These are phyloP conservation scores for Rhamphomyia laevipes DNA, from an alignment of 2,888 invertebrate genomes.

Conservation along the genomic window DNA sequence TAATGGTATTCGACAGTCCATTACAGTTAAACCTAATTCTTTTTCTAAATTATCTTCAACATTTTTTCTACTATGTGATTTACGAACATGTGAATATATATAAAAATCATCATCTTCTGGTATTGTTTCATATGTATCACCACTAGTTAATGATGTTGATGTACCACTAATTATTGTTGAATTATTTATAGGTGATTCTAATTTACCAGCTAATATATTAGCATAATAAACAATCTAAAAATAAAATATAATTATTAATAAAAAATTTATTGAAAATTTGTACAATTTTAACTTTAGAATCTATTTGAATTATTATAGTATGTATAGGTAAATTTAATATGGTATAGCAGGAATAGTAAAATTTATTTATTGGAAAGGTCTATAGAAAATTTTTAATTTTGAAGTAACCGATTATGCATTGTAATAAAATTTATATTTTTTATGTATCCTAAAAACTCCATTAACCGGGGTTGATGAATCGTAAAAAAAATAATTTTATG, in stretches of 20 bases:
- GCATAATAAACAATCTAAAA: slow-evolving; percentile 73
- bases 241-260: slow-evolving; percentile 2
- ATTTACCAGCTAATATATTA: slow-evolving; percentile 70
- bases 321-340: too few species aligned
- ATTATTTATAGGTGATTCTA: slow-evolving; percentile 52
- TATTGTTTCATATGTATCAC: background rate
- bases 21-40: slow-evolving; percentile 49
- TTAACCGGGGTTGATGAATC: too few species aligned
- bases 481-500: too few species aligned
- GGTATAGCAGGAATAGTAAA: too few species aligned
- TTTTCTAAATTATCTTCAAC: slow-evolving; percentile 44
- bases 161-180: slow-evolving; percentile 38
- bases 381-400: too few species aligned
- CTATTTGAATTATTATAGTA: too few species aligned
- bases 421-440: too few species aligned
- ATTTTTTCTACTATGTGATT: slow-evolving; percentile 29
- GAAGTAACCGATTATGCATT: too few species aligned
- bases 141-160: slow-evolving; percentile 32
- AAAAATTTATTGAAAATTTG: background rate
- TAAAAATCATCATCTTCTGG: slow-evolving; percentile 32
- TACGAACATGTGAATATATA: slow-evolving; percentile 27
- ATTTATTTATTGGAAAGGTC: too few species aligned
- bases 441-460: too few species aligned
- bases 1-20: slow-evolving; percentile 70
- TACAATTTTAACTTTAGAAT: background rate